Conservation (phyloP, 2,888 invertebrate genomes). For the Endotricha flammealis region DNA sequence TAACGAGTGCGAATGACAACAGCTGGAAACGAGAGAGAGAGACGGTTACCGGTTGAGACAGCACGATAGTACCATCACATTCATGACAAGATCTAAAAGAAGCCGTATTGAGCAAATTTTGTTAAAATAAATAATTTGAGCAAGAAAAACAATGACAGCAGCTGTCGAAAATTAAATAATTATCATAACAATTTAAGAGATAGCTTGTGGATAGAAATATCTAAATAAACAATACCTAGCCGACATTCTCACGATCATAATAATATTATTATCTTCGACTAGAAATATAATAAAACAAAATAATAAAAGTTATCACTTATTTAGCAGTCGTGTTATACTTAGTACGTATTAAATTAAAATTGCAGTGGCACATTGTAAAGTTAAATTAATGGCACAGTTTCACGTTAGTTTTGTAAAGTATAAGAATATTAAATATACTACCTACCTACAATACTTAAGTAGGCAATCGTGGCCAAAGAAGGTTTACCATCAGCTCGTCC, state of each 20-base stretch:
- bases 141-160: conserved; percentile 66
- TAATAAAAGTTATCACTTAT: conserved; percentile 69
- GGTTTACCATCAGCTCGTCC: conserved; percentile 29
- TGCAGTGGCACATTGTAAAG: conserved; percentile 74
- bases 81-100: conserved; percentile 21
- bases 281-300: conserved; percentile 71
- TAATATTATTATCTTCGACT: conserved; percentile 57
- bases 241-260: conserved; percentile 55
- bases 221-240: conserved; percentile 52
- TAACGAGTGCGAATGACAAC: conserved; percentile 39
- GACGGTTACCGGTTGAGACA: not conserved
- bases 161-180: conserved; percentile 53
- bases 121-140: conserved; percentile 70
- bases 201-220: conserved; percentile 32
- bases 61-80: conserved; percentile 2
- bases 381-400: conserved; percentile 78
- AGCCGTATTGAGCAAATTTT: conserved; percentile 71
- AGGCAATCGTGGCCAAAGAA: conserved; percentile 42
- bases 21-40: conserved; percentile 14
- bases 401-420: conserved; percentile 75
- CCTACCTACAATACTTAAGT: conserved; percentile 46
- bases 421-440: conserved; percentile 54
- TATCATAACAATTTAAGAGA: conserved; percentile 33
- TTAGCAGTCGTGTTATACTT: conserved; percentile 73
- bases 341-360: conserved; percentile 57